Base-by-base conservation (phyloP, 2,888 invertebrate species). In the Bellardia bayeri region DNA sequence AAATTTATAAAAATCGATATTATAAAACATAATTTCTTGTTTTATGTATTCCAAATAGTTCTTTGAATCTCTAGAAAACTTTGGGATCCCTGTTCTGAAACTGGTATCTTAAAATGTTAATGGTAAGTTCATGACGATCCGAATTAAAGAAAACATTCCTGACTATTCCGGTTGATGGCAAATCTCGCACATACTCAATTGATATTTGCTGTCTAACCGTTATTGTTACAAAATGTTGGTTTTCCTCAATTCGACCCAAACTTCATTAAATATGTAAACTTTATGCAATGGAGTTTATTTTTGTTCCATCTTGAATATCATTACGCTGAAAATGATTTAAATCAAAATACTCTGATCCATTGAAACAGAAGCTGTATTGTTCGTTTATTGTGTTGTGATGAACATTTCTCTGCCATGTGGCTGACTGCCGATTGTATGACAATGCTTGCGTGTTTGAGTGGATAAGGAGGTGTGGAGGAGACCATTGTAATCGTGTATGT, bases 401-500 rank as follows among this genome's bases (percentile, higher is more conserved):
- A 69, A 63, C 14, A 69, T 56, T 76, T 42, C 64, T 30, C 45
- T 64, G 63, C 23, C 64, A 75, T 61, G 80, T 42, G 68, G 13
- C 0, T 23, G 16, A 69, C 0, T 23, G 16, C 69, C 78, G 42
- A 14, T 45, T 49, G 58, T 30, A 7, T 9, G 13, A 37, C 3
- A 9, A 45, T 45, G 30, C 45, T 11, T 13, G 13, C 30, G 64
- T n/a, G 83, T 42, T 13, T 9, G 58, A 58, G 23, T 40, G 11
- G 11, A 30, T 23, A 11, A 11, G 14, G 68, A 79, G 58, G 14
- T 69, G 64, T 49, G 58, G 30, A 30, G 40, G 6, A 11, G 56
- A 37, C 64, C 63, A 85, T 85, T 87, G 85, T 87, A 87, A 85
- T 85, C 87, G 51, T 56, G 75, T 74, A 87, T 87, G 87, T 87